Evolutionary conservation across 2,797 vertebrate species (phyloP).

Genomic region (Toxotes lorentzi): DNA sequence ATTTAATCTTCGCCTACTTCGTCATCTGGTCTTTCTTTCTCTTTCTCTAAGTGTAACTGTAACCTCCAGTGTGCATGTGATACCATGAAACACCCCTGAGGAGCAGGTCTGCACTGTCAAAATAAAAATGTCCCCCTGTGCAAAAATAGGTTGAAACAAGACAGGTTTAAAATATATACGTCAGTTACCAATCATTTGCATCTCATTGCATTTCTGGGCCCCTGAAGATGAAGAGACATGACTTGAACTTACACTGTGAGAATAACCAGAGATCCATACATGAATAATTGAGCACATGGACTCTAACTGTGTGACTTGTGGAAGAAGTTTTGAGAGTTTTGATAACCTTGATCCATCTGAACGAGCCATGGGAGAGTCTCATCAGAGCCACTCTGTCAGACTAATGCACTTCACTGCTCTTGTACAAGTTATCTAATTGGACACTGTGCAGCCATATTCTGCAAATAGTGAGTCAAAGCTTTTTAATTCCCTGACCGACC

Average conservation of each 20-base stretch:
- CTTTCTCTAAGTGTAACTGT: not conserved
- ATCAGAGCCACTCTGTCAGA: slow-evolving; percentile 20
- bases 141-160: not conserved
- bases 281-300: slow-evolving; percentile 5
- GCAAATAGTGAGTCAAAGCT: slow-evolving; percentile 22
- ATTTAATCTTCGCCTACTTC: not conserved
- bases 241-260: not conserved
- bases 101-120: not conserved
- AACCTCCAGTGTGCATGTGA: not conserved
- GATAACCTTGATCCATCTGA: slow-evolving; percentile 10
- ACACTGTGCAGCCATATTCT: slow-evolving; percentile 8
- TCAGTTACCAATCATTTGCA: not conserved
- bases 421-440: slow-evolving; percentile 36
- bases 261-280: not conserved
- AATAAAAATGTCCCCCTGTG: not conserved
- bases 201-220: not conserved
- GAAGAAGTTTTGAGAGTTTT: slow-evolving; percentile 9
- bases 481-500: not conserved
- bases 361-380: slow-evolving; percentile 14
- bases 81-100: not conserved
- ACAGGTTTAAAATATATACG: not conserved
- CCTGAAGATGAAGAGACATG: not conserved
- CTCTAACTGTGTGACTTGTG: slow-evolving; percentile 8
- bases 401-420: slow-evolving; percentile 20
- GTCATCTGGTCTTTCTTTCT: not conserved